phyloP scores from a whole-genome alignment of 2,113 vertebrate species.

The Rhynchopsitta pachyrhyncha region DNA sequence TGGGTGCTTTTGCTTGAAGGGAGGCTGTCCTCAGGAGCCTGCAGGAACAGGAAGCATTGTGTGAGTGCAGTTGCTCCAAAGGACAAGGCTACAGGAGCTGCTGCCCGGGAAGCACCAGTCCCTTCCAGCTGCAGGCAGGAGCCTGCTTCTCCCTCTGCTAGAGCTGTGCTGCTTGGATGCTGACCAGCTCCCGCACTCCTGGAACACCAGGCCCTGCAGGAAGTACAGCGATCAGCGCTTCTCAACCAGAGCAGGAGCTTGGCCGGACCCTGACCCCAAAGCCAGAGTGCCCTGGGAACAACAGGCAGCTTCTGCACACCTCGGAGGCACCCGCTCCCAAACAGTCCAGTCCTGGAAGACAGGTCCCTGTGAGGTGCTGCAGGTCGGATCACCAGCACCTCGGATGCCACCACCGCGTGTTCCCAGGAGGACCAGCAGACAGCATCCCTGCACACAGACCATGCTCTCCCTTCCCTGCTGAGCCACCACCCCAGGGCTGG shows the following conservation, averaged over 20 bases:
- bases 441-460: neutral
- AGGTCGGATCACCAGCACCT: neutral
- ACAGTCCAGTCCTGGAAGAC: too few relatives aligned
- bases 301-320: neutral
- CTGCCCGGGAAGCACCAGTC: neutral
- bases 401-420: too few relatives aligned
- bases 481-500: neutral
- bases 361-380: neutral
- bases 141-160: neutral
- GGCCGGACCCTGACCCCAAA: too few relatives aligned
- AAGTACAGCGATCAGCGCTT: neutral
- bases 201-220: neutral
- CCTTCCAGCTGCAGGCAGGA: neutral
- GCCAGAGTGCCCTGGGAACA: neutral
- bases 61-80: neutral
- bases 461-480: too few relatives aligned
- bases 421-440: neutral
- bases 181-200: rapidly evolving
- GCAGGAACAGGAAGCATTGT: neutral
- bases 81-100: neutral
- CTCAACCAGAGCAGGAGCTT: neutral
- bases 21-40: neutral
- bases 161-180: rapidly evolving
- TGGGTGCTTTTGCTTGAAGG: rapidly evolving
- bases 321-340: neutral